Evolutionary conservation across 1,140 invertebrate genomes (phyloP).

Genomic region (Octopus sinensis): DNA sequence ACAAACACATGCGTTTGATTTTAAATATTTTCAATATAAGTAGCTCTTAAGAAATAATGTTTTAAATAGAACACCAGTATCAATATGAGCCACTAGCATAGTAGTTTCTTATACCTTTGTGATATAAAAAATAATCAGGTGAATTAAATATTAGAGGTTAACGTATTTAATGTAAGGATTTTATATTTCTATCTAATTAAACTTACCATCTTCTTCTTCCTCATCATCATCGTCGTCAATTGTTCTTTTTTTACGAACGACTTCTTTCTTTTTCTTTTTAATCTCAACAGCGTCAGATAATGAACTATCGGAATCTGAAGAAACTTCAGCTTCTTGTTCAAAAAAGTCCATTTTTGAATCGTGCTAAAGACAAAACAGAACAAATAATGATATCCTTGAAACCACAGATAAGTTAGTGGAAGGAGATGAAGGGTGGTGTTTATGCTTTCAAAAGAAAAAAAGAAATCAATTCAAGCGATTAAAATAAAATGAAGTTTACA

Average conservation of each 20-base stretch:
- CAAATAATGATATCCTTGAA: neutral
- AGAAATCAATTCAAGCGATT: too few relatives aligned
- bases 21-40: neutral
- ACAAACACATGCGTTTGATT: too few relatives aligned
- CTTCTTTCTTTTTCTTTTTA: slow-evolving; percentile 38
- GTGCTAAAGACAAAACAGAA: neutral
- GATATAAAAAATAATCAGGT: slow-evolving; percentile 4
- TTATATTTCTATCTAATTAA: slow-evolving; percentile 28
- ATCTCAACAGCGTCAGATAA: slow-evolving; percentile 28
- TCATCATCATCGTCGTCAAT: slow-evolving; percentile 47
- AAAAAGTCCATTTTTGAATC: slow-evolving; percentile 35
- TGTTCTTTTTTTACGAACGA: slow-evolving; percentile 58
- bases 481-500: neutral
- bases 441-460: too few relatives aligned
- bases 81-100: slow-evolving; percentile 8
- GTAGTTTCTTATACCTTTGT: neutral
- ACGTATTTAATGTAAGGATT: slow-evolving; percentile 3
- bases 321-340: slow-evolving; percentile 47
- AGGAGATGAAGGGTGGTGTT: neutral
- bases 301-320: slow-evolving; percentile 23
- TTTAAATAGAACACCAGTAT: neutral
- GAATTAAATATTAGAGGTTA: neutral
- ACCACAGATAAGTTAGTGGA: neutral
- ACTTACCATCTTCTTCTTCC: slow-evolving; percentile 58
- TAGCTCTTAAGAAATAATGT: neutral